A percentile compares a stretch with the other conserved stretches of the same genome.
phyloP scores from a whole-genome alignment of 1,140 invertebrate species.

The Diabrotica undecimpunctata region DNA sequence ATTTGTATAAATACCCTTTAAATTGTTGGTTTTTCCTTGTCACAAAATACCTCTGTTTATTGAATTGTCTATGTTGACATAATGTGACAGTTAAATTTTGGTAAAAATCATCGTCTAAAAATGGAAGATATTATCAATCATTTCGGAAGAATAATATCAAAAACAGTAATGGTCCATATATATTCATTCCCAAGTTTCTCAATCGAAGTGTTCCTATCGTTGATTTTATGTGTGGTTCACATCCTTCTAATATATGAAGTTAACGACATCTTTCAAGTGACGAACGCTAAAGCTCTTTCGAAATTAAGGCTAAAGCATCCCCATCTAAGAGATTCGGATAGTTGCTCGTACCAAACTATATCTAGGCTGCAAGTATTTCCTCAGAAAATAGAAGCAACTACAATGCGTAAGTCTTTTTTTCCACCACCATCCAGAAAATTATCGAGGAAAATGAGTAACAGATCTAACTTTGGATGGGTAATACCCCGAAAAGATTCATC shows the following conservation, averaged over 20 bases:
- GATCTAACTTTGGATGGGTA: conserved; percentile 25
- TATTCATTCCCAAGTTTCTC: conserved; percentile 29
- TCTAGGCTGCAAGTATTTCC: conserved; percentile 24
- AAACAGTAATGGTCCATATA: conserved; percentile 28
- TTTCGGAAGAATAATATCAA: conserved; percentile 28
- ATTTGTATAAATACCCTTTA: no score
- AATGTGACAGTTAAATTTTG: conserved; percentile 16
- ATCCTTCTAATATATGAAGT: conserved; percentile 29
- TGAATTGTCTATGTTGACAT: not conserved
- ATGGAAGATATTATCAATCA: conserved; percentile 31
- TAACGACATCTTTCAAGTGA: conserved; percentile 26
- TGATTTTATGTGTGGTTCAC: conserved; percentile 26
- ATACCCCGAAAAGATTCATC: conserved; percentile 23
- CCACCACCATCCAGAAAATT: not conserved
- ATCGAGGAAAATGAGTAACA: conserved; percentile 14
- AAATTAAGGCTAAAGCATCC: conserved; percentile 25
- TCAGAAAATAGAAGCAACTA: conserved; percentile 22
- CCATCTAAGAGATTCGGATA: conserved; percentile 11
- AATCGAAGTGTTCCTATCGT: conserved; percentile 29
- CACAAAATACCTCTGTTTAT: no score
- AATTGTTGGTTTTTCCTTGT: no score
- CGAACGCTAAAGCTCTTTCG: conserved; percentile 24
- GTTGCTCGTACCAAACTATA: conserved; percentile 24
- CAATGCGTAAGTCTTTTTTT: conserved; percentile 12
- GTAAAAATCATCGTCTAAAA: conserved; percentile 22